A percentile compares a stretch with the other conserved stretches of the same genome.
phyloP scores from a whole-genome alignment of 2,113 vertebrate species.

The Mustelus asterias region DNA sequence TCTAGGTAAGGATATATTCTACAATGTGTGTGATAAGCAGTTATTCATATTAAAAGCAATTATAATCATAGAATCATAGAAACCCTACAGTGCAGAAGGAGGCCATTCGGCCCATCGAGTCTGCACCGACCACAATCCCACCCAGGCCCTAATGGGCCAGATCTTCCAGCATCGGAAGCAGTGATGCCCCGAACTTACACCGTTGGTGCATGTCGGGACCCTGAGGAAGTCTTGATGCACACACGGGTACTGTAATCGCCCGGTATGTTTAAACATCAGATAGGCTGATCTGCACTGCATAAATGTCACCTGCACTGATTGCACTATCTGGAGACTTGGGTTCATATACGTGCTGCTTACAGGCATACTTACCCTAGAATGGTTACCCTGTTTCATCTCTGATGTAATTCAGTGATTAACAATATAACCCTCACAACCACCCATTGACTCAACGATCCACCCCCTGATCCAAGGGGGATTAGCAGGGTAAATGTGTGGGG shows the following conservation, averaged over 20 bases:
- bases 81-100: too few relatives aligned
- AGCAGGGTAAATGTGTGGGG: too few relatives aligned
- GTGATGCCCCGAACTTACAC: background rate
- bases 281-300: background rate
- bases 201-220: background rate
- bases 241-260: background rate
- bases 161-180: background rate
- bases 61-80: too few relatives aligned
- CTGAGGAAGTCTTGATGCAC: background rate
- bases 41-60: background rate
- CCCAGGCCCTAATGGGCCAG: too few relatives aligned
- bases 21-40: background rate
- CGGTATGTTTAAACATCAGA: background rate
- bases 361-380: background rate
- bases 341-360: background rate
- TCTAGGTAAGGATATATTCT: background rate
- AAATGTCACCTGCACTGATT: background rate
- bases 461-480: background rate
- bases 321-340: background rate
- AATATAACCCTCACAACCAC: background rate
- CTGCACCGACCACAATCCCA: too few relatives aligned
- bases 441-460: background rate
- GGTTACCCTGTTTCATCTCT: background rate
- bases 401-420: background rate
- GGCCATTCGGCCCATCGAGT: too few relatives aligned